phyloP scores from a whole-genome alignment of 1,140 invertebrate species.

The Drosophila paulistorum region DNA sequence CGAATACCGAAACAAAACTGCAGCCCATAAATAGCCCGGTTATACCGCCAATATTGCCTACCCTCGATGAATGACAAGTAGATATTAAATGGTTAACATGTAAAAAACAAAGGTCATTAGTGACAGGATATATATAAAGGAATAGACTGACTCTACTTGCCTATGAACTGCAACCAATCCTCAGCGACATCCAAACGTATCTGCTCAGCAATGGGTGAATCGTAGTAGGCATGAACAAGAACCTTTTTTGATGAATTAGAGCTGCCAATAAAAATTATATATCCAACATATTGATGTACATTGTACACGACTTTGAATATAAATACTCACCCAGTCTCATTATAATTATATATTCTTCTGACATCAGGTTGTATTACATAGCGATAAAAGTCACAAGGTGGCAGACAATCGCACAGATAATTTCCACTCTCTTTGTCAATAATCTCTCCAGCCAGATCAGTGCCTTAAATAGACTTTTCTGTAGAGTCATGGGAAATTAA shows the following conservation, averaged over 20 bases:
- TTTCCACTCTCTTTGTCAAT: slow-evolving; percentile 23
- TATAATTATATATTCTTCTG: slow-evolving; percentile 13
- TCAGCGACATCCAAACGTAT: slow-evolving; percentile 85
- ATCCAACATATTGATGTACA: neutral
- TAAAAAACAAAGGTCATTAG: slow-evolving; percentile 27
- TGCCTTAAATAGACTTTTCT: slow-evolving; percentile 6
- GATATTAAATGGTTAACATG: neutral
- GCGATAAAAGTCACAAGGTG: slow-evolving; percentile 56
- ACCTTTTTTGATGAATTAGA: slow-evolving; percentile 37
- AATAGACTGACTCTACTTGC: slow-evolving; percentile 35
- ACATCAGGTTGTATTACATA: slow-evolving; percentile 58
- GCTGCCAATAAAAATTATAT: slow-evolving; percentile 14
- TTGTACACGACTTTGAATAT: neutral
- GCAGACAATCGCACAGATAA: slow-evolving; percentile 60
- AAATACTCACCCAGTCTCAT: slow-evolving; percentile 47
- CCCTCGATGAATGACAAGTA: slow-evolving; percentile 18
- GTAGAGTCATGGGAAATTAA: neutral
- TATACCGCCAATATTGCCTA: slow-evolving; percentile 87
- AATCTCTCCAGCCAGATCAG: slow-evolving; percentile 41
- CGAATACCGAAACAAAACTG: slow-evolving; percentile 87
- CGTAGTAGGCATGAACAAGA: slow-evolving; percentile 85
- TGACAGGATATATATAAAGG: slow-evolving; percentile 1
- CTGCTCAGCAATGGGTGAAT: slow-evolving; percentile 84
- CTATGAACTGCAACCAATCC: slow-evolving; percentile 83
- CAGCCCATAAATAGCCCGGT: slow-evolving; percentile 88